phyloP scores from a whole-genome alignment of 2,797 vertebrate species.

The Danio albolineatus region DNA sequence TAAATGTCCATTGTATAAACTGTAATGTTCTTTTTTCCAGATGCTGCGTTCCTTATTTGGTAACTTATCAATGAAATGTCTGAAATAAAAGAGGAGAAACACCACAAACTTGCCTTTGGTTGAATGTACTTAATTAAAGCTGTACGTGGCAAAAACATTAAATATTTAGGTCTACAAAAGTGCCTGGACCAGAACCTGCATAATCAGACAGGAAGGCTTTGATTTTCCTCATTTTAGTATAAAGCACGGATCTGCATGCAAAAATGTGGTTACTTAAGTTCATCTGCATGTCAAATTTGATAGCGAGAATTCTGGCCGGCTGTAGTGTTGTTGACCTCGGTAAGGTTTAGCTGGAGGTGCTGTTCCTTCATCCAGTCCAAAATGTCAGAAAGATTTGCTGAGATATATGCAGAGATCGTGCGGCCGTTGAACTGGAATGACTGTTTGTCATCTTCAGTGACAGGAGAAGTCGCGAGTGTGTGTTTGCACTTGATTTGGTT shows the following conservation, averaged over 20 bases:
- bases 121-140: not conserved
- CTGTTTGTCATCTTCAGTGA: not conserved
- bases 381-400: slow-evolving; percentile 3
- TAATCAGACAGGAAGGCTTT: not conserved
- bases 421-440: not conserved
- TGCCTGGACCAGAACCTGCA: not conserved
- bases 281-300: slow-evolving; percentile 8
- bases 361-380: not conserved
- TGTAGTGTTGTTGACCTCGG: slow-evolving; percentile 8
- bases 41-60: slow-evolving; percentile 78
- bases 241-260: not conserved
- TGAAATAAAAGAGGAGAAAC: slow-evolving; percentile 67
- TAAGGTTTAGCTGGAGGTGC: slow-evolving; percentile 8
- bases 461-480: not conserved
- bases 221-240: not conserved
- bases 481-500: no score
- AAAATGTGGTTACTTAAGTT: slow-evolving; percentile 17
- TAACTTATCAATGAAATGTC: slow-evolving; percentile 68
- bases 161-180: not conserved
- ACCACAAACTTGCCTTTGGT: not conserved
- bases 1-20: slow-evolving; percentile 75
- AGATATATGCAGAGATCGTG: not conserved
- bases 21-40: slow-evolving; percentile 68
- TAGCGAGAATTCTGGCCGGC: slow-evolving; percentile 6
- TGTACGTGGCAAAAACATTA: not conserved